Conservation (phyloP, 2,113 vertebrate species). For the Sapajus apella region DNA sequence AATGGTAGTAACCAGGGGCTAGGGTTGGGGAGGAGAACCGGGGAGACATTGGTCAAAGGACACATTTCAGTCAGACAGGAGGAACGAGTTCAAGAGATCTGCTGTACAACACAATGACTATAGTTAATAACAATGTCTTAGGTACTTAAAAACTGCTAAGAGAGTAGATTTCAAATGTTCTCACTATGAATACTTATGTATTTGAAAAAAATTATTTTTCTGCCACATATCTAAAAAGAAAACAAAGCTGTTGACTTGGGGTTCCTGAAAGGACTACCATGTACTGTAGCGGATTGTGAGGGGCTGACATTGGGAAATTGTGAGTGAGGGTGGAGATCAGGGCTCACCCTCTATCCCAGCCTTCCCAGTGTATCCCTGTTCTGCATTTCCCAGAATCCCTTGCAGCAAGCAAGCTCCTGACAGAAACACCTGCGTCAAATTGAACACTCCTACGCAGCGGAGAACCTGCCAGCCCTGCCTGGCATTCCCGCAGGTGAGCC, state of each 20-base stretch:
- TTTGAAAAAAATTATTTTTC: not conserved
- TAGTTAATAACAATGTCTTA: not conserved
- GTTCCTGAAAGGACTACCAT: not conserved
- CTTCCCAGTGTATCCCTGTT: not conserved
- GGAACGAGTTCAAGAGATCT: no score
- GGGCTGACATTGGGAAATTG: not conserved
- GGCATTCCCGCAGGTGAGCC: rapidly evolving
- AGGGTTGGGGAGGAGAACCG: not conserved
- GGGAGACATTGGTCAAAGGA: not conserved
- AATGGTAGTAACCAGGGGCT: no score
- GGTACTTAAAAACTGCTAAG: not conserved
- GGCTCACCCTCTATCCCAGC: rapidly evolving
- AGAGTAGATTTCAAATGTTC: no score
- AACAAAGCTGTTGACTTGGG: not conserved
- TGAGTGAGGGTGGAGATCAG: not conserved
- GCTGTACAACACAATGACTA: no score
- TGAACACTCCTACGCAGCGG: rapidly evolving
- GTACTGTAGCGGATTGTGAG: no score
- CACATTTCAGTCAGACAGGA: not conserved
- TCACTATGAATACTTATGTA: not conserved
- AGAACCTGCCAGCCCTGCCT: rapidly evolving
- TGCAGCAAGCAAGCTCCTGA: not conserved
- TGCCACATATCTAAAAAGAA: not conserved
- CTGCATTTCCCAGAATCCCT: not conserved
- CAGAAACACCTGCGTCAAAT: rapidly evolving